These are phyloP conservation scores for Urocolius indicus DNA, from an alignment of 2,113 vertebrate species.

Conservation along the genomic window DNA sequence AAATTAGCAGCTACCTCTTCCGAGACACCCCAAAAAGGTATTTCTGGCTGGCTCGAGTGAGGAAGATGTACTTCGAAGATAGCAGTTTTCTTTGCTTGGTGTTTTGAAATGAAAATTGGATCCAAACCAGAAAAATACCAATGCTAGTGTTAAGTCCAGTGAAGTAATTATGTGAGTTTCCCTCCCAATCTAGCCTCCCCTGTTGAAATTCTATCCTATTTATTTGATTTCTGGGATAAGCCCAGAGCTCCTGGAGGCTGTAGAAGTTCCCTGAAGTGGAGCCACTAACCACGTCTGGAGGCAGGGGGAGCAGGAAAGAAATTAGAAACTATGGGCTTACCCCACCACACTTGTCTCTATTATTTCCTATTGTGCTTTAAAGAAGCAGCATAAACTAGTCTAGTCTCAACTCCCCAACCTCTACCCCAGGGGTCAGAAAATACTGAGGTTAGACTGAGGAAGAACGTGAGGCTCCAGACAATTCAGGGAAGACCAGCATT, in stretches of 20 bases:
- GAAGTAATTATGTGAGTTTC: background rate
- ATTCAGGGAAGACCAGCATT: background rate
- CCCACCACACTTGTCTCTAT: background rate
- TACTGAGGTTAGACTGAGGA: background rate
- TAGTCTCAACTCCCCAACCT: background rate
- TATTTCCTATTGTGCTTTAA: background rate
- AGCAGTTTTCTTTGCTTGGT: background rate
- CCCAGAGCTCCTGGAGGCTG: background rate
- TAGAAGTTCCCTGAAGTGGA: background rate
- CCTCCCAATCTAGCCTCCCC: background rate
- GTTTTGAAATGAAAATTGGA: background rate
- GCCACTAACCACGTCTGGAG: background rate
- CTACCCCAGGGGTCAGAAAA: background rate
- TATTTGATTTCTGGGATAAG: background rate
- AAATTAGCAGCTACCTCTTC: constrained; percentile 96
- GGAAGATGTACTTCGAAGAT: background rate
- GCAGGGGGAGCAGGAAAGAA: background rate
- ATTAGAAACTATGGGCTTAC: background rate
- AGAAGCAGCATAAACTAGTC: background rate
- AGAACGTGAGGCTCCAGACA: background rate
- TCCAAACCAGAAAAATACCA: background rate
- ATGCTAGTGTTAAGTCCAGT: background rate
- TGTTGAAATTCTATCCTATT: background rate
- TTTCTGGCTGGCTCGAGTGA: background rate
- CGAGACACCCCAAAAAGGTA: constrained; percentile 96